Evolutionary conservation across 2,888 invertebrate genomes (phyloP), one percentile per base, ranked within the genome.

Genomic region (Cheiracanthium punctorium): DNA sequence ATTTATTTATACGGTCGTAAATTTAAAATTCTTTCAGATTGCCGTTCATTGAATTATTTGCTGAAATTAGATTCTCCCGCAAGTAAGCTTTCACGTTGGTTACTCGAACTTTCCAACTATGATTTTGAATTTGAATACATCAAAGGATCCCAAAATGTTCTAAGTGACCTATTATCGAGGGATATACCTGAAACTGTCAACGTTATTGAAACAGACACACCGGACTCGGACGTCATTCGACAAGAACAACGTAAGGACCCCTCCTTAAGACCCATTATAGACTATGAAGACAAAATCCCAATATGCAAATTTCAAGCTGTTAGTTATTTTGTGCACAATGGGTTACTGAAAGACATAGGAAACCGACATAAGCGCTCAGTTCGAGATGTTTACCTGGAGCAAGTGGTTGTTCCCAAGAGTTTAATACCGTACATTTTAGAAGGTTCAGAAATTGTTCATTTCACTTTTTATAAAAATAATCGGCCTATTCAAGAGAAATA

Each of bases 371-470:
- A 71, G 24, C 37, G 2, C 20, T n/a, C 71, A 24, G 41, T 28
- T 7, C 71, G 71, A 7, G 43, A 41, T 71, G 71, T 41, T 2
- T 71, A 10, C 28, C 8, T 71, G 0, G 71, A 71, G 24, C 41
- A 71, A 69, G 17, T 69, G 1, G 69, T 69, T 7, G 30, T 69
- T 29, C 71, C 71, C 1, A 71, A 71, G 24, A 71, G 1, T 4
- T 41, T 71, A 17, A 41, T 71, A 10, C 71, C 71, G 8, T 14
- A 71, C 10, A 24, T 71, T 41, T 71, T 71, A 20, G 71, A 71
- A 71, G 71, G 41, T 0, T 41, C 71, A 0, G 71, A 41, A 71
- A 71, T 24, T 0, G 71, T 24, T 0, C 41, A 71, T n/a, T 71
- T 41, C 20, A 43, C 71, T 0, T 71, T 71, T 37, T 71, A 5